Conservation (phyloP, 2,113 vertebrate genomes). For the Dipodomys ordii region DNA sequence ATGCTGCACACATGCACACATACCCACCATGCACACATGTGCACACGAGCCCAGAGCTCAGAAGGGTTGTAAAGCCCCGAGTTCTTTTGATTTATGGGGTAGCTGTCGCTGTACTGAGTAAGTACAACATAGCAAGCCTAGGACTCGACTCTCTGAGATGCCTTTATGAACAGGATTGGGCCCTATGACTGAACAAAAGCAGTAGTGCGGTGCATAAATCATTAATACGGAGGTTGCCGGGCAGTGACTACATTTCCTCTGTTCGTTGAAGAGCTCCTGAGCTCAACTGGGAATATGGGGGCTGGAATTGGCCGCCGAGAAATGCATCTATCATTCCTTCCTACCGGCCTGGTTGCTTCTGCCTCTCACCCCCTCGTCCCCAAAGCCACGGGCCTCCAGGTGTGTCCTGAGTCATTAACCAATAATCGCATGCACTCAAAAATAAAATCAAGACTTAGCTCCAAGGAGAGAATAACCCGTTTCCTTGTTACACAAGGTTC, state of each 20-base stretch:
- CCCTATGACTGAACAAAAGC: constrained; percentile 85
- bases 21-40: neutral
- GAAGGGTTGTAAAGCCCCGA: constrained; percentile 83
- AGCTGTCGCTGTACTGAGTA: constrained; percentile 72
- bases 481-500: neutral
- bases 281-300: constrained; percentile 85
- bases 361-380: constrained; percentile 58
- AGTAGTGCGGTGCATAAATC: constrained; percentile 86
- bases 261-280: constrained; percentile 84
- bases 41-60: constrained; percentile 39
- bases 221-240: constrained; percentile 83
- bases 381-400: constrained; percentile 53
- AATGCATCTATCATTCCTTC: constrained; percentile 83
- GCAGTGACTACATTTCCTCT: constrained; percentile 85
- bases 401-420: neutral
- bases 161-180: constrained; percentile 86
- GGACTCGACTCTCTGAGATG: constrained; percentile 82
- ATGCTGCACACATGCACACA: neutral
- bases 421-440: neutral
- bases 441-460: neutral
- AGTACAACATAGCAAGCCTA: constrained; percentile 80
- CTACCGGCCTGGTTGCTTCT: constrained; percentile 61
- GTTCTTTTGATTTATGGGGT: constrained; percentile 87
- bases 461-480: neutral
- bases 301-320: constrained; percentile 85